A percentile compares a stretch with the other conserved stretches of the same genome.
Conservation (phyloP, 53 echinoderm and acorn worm species). For the Mesocentrotus franciscanus region DNA sequence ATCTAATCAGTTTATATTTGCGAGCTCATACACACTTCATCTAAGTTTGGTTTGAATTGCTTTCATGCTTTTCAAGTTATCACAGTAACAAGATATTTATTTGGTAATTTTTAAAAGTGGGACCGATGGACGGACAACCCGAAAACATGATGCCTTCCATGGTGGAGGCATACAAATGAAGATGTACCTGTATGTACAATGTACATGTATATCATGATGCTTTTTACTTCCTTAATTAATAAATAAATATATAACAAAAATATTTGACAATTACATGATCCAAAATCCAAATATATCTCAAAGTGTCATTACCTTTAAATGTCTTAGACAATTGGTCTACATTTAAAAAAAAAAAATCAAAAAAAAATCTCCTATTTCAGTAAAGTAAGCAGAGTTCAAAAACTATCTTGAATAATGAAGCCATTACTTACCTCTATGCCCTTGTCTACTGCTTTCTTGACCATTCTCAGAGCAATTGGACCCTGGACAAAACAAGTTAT, state of each 20-base stretch:
- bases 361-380: too few relatives aligned
- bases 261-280: not conserved
- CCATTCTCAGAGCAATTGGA: conserved; percentile 92
- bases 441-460: conserved; percentile 88
- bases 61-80: too few relatives aligned
- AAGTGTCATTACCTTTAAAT: not conserved
- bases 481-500: conserved; percentile 66
- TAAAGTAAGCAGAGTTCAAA: not conserved
- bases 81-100: not conserved
- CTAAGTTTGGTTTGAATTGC: too few relatives aligned
- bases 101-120: too few relatives aligned
- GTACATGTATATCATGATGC: not conserved
- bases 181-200: not conserved
- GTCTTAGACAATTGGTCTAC: too few relatives aligned
- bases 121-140: too few relatives aligned
- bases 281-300: not conserved
- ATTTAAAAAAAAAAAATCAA: too few relatives aligned
- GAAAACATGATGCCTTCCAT: too few relatives aligned
- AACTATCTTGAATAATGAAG: not conserved
- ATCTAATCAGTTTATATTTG: too few relatives aligned
- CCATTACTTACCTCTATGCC: conserved; percentile 80
- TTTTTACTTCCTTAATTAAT: not conserved
- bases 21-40: too few relatives aligned
- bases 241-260: not conserved
- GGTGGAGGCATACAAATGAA: not conserved